Evolutionary conservation across 2,888 invertebrate species (phyloP).

Genomic region (Chydorus sphaericus): DNA sequence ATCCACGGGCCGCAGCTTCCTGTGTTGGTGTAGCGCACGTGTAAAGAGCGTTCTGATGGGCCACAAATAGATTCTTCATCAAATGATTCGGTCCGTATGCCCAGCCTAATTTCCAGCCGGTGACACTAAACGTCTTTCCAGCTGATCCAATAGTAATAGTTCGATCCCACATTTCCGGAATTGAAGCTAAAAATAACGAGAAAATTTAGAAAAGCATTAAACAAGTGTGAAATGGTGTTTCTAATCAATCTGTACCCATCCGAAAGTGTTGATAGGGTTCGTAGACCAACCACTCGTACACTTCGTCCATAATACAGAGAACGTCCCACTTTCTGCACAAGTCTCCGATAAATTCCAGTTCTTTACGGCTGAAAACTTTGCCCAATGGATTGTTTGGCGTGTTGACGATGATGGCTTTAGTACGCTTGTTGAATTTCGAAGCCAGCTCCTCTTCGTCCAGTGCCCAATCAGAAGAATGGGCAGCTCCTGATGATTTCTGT

Average conservation of each 20-base stretch:
- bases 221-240: neutral
- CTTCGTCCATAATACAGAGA: constrained; percentile 87
- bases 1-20: constrained; percentile 32
- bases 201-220: constrained; percentile 23
- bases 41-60: constrained; percentile 39
- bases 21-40: constrained; percentile 34
- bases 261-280: constrained; percentile 68
- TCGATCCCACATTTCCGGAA: constrained; percentile 95
- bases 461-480: constrained; percentile 65
- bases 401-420: constrained; percentile 90
- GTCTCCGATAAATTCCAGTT: constrained; percentile 46
- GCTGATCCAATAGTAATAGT: constrained; percentile 94
- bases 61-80: constrained; percentile 29
- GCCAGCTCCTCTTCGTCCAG: constrained; percentile 68
- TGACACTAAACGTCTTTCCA: constrained; percentile 70
- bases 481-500: constrained; percentile 34
- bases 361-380: constrained; percentile 41
- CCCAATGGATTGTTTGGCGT: constrained; percentile 97
- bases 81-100: constrained; percentile 36
- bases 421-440: constrained; percentile 64
- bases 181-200: constrained; percentile 41
- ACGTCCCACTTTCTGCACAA: constrained; percentile 86
- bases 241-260: constrained; percentile 51
- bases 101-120: constrained; percentile 43
- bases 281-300: constrained; percentile 94